A percentile compares a stretch with the other conserved stretches of the same genome.
Conservation (phyloP, 1,140 invertebrate genomes). For the Euschistus heros region DNA sequence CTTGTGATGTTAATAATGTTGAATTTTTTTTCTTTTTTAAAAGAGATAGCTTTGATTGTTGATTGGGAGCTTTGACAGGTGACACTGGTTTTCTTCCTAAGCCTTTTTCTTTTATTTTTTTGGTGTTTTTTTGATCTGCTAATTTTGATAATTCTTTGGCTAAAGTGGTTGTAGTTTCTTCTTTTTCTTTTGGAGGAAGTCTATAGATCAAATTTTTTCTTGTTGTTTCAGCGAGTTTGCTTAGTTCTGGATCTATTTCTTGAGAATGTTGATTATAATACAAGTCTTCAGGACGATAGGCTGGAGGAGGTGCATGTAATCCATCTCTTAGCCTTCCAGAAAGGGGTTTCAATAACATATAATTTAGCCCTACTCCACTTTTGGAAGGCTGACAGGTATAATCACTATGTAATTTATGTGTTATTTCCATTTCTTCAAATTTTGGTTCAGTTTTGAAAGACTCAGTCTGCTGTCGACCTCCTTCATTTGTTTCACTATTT, state of each 20-base stretch:
- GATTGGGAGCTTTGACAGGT: background rate
- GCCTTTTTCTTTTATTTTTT: background rate
- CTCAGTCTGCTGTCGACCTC: too few relatives aligned
- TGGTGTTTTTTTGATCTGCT: background rate
- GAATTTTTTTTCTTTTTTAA: background rate
- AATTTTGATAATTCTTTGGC: background rate
- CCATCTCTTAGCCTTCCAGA: background rate
- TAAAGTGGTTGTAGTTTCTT: background rate
- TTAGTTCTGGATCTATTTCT: background rate
- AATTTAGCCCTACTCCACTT: background rate
- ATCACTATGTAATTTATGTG: too few relatives aligned
- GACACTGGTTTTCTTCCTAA: background rate
- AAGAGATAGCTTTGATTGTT: background rate
- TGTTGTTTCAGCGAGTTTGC: background rate
- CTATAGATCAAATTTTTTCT: background rate
- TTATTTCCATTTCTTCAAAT: too few relatives aligned
- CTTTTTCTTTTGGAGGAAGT: background rate
- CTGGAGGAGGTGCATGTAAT: background rate
- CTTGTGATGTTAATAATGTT: background rate
- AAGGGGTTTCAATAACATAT: background rate
- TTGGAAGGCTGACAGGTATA: background rate
- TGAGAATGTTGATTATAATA: background rate
- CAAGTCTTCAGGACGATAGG: background rate
- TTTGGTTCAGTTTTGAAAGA: too few relatives aligned
- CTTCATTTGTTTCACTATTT: too few relatives aligned